Base-by-base conservation (phyloP, 1,140 invertebrate genomes). In the Danaus plexippus region DNA sequence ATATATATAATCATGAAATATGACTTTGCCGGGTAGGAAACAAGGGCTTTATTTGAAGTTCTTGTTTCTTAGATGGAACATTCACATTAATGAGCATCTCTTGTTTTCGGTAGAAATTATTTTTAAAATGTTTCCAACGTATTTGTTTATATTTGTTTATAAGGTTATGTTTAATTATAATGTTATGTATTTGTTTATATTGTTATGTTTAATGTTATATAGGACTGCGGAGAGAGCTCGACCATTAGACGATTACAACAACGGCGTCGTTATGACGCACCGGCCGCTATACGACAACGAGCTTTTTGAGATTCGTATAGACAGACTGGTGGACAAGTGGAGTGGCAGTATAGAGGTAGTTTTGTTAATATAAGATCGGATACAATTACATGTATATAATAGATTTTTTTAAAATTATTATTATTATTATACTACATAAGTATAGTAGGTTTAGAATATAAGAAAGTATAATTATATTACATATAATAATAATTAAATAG, bases 161-260 rank as follows among this genome's bases (percentile, higher is more conserved):
- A 22, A 32, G 10, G 8, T 44, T 4, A 9, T 53, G 22, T 45
- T 52, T 18, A 1, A 15, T 1, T 45, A 9, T 6, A 9, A 15
- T 1, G 11, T 1, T 9, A 9, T 9, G 11, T 11, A 51, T 1
- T 41, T 18, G 1, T 18, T 44, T 43, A 45, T 45, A 52, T 15
- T 8, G 18, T n/a, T n/a, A n/a, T n/a, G n/a, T 15, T 15, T 15
- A 15, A 41, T 48, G 9, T 57, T 47, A 32, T 58, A 12, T 51
- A 90, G 95, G 69, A 94, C 95, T 7, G 96, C 96, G 0, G 94
- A 98, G 87, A 89, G 96, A 50, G 88, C 93, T 48, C 87, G 94
- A 61, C 95, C 96, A 1, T 80, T 96, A n/a, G 96, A 97, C 77
- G 96, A 98, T 81, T 98, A 98, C 74, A 97, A 97, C 83, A 96